Conservation (phyloP, 2,888 invertebrate species). For the Anarsia innoxiella region DNA sequence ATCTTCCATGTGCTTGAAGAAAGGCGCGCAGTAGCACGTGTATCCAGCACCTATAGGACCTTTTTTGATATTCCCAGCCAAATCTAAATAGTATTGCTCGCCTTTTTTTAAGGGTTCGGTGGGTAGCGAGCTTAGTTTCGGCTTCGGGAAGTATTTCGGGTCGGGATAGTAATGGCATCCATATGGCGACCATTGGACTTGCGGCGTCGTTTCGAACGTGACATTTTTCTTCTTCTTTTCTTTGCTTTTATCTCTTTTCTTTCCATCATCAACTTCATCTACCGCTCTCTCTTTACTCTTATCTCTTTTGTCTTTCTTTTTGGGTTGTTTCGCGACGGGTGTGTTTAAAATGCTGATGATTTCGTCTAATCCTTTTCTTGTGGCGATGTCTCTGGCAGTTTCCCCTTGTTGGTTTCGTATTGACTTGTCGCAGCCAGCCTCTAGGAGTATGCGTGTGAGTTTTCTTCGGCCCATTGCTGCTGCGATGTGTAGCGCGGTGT, state of each 20-base stretch:
- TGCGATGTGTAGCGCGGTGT: constrained; percentile 94
- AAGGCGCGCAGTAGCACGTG: constrained; percentile 94
- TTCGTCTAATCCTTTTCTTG: constrained; percentile 89
- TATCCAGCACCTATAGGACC: constrained; percentile 96
- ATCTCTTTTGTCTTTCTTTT: constrained; percentile 58
- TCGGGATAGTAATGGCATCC: constrained; percentile 94
- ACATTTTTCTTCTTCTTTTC: constrained; percentile 70
- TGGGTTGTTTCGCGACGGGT: constrained; percentile 57
- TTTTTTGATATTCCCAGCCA: constrained; percentile 96
- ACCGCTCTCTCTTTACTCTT: constrained; percentile 72
- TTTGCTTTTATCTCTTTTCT: constrained; percentile 60
- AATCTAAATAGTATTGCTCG: constrained; percentile 94
- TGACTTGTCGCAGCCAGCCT: constrained; percentile 84
- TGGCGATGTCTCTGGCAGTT: constrained; percentile 91
- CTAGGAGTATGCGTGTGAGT: constrained; percentile 90
- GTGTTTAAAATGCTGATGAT: constrained; percentile 86
- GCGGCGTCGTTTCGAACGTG: constrained; percentile 67
- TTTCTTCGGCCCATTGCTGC: constrained; percentile 95
- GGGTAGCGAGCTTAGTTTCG: constrained; percentile 89
- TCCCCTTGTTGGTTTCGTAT: constrained; percentile 89
- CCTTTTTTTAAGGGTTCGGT: constrained; percentile 89
- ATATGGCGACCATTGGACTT: constrained; percentile 88
- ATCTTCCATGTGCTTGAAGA: constrained; percentile 91
- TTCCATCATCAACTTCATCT: constrained; percentile 66
- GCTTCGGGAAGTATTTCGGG: constrained; percentile 88